Evolutionary conservation across 30 jellyfish, hydroid and myxozoan species (phyloP).

Genomic region (Aurelia sp.): DNA sequence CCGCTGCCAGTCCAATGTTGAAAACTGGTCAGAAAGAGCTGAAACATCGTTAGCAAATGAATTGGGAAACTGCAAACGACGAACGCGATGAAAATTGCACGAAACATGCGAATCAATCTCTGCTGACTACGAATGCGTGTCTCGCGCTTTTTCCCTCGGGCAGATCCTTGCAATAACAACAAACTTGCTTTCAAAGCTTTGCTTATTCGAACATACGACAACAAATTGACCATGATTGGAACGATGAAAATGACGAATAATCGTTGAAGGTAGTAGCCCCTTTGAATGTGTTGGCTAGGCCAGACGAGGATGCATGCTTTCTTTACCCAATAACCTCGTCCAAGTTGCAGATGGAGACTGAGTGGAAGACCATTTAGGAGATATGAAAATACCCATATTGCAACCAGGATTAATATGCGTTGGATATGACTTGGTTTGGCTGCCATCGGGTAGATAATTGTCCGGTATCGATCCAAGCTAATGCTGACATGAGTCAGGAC

Average conservation of each 20-base stretch:
- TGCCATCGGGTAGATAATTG: slow-evolving; percentile 80
- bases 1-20: slow-evolving; percentile 66
- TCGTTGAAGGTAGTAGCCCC: slow-evolving; percentile 55
- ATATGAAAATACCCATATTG: slow-evolving; percentile 75
- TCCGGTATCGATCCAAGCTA: slow-evolving; percentile 87
- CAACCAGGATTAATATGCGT: slow-evolving; percentile 51
- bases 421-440: slow-evolving; percentile 63
- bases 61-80: slow-evolving; percentile 77
- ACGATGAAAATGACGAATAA: slow-evolving; percentile 54
- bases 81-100: slow-evolving; percentile 78
- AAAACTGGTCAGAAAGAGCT: slow-evolving; percentile 18
- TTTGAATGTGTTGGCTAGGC: slow-evolving; percentile 54
- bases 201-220: slow-evolving; percentile 74
- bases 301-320: slow-evolving; percentile 66
- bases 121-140: slow-evolving; percentile 81
- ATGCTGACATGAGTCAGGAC: slow-evolving; percentile 83
- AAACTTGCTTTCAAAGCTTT: slow-evolving; percentile 64
- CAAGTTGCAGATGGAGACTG: slow-evolving; percentile 66
- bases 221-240: slow-evolving; percentile 82
- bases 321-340: slow-evolving; percentile 68
- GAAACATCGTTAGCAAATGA: slow-evolving; percentile 66
- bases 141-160: slow-evolving; percentile 80
- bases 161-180: slow-evolving; percentile 73
- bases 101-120: slow-evolving; percentile 74
- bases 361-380: slow-evolving; percentile 80